Base-by-base conservation (phyloP, 2,797 vertebrate genomes). In the Eupleurogrammus muticus region DNA sequence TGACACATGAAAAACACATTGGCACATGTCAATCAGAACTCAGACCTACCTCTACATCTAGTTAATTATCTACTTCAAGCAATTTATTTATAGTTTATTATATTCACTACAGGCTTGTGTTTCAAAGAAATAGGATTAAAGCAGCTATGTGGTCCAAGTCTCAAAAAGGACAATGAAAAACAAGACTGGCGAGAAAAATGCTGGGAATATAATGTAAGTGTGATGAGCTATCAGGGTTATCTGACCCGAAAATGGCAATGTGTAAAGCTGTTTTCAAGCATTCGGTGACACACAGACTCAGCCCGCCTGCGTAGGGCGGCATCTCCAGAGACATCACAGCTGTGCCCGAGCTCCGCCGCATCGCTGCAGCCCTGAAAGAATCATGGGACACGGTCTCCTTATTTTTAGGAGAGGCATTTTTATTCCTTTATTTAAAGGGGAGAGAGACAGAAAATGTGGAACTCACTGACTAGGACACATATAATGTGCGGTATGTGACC, bases 221-320 rank as follows among this genome's bases (percentile, higher is more conserved):
- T 53, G 21, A 9, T 23, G 5, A 21, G 7, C 6, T 17, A 5
- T 69, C 1, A 28, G 1, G 0, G 9, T 44, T 8, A 48, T 65
- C 94, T 93, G 64, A 97, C 97, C 94, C 92, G 83, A 1, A 23
- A 21, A 40, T 97, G 96, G 65, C 97, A 98, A 17, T 92, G 93
- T 24, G 34, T 73, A 85, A 98, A 98, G 7, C 95, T 94, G 3
- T 49, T 47, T 0, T 93, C 89, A 76, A 95, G 88, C 12, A 98
- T 91, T 20, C 28, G 79, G 32, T 90, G 83, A 16, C 97, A 98
- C 1, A 75, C 3, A 0, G 92, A 79, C 66, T 95, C 92, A 0
- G 95, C 96, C 7, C 79, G 82, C 0, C 14, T 73, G 11, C 20
- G 77, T 0, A 92, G 62, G 0, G 6, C 35, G 0, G 69, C 21